Base-by-base conservation (phyloP, 2,888 invertebrate species). In the Cosmia pyralina region DNA sequence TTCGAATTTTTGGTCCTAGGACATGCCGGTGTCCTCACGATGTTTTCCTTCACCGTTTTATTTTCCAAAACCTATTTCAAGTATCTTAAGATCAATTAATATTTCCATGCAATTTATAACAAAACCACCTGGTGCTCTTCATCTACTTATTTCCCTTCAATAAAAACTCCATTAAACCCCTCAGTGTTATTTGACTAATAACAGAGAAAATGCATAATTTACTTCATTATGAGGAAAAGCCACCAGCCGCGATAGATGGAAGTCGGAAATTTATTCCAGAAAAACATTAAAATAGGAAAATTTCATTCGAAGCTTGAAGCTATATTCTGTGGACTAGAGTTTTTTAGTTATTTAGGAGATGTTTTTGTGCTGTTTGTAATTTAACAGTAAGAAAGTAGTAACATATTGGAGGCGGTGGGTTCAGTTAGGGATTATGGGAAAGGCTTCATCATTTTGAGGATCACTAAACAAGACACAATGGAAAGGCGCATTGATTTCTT, bases 131-230 rank as follows among this genome's bases (percentile, higher is more conserved):
- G 22, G 19, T 11, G 1, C 4, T 50, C 34, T 22, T 48, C 8
- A 59, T 7, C 22, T 28, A 41, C 6, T 52, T 46, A 38, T n/a
- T 72, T 19, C 8, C 5, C 5, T 11, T 55, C 11, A 60, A 17
- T 44, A 67, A 76, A 81, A 77, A 66, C 17, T 60, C 72, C 46
- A 70, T 73, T 66, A 81, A 77, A 83, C 70, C 75, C 67, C 71
- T 77, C 67, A 75, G 78, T 81, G 82, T 80, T 85, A 85, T 88
- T 88, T 86, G 87, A 86, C 83, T 89, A 86, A 87, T 89, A 89
- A 88, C 83, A 83, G 83, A 79, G 86, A 87, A 90, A 92, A 88
- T 90, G 91, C 88, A 90, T 91, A 93, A 93, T 93, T 92, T 90
- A 89, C 90, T 93, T 87, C 87, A 90, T 92, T 91, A 92, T 85